Evolutionary conservation across 2,797 vertebrate genomes (phyloP), one percentile per base, ranked within the genome.

Genomic region (Bryconaethiops microstoma): DNA sequence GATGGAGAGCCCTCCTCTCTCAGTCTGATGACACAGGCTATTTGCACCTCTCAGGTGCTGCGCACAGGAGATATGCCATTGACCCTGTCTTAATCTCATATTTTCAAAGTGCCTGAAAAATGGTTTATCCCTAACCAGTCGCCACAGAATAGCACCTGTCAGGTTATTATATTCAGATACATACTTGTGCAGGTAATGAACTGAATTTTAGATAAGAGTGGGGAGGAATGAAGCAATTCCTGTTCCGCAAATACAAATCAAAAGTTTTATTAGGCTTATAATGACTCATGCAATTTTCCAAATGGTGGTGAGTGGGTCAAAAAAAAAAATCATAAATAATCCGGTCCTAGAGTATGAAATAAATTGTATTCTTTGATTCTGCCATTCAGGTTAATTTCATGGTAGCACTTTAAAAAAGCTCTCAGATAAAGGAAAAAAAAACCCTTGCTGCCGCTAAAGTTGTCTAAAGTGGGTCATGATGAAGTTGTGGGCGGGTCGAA

Each of bases 71-170:
- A 80, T 72, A 74, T 76, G 62, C 78, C 79, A 77, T 42, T 79
- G 79, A 84, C 77, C 84, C 52, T 54, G 52, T 63, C 13, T 69
- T 86, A 69, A 76, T 85, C 82, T 85, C 59, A 78, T 81, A 48
- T 80, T 82, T 85, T 84, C 52, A 62, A 77, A 74, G 39, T 67
- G 57, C 57, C 39, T 35, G 16, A 72, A 78, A 82, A 73, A 79
- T 25, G 2, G 29, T 82, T 80, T 45, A 82, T 87, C 76, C 82
- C 29, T 54, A 48, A 68, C 74, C 76, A 70, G 19, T 67, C 79
- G 82, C 48, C 21, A 21, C 12, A 42, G n/a, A 74, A 74, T 60
- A 60, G 52, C 42, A 81, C 40, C 69, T 76, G 65, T 76, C 76
- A 64, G 25, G 68, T 48, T 69, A 25, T 17, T 69, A 35, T 75